Conservation (phyloP, 2,797 vertebrate species). For the Rhinatrema bivittatum region DNA sequence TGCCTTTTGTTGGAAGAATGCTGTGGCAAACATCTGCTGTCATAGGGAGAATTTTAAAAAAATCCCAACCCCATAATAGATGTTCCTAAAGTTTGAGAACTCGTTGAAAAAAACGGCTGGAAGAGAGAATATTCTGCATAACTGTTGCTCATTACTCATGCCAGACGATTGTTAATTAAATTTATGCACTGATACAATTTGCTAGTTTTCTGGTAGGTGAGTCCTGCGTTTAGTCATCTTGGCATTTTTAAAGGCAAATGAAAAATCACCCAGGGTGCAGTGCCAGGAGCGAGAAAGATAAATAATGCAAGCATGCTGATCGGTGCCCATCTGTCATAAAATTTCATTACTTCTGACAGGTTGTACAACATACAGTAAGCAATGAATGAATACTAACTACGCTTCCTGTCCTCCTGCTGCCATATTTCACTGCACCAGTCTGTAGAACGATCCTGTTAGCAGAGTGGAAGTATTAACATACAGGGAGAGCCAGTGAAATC, state of each 20-base stretch:
- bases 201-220: slow-evolving; percentile 61
- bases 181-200: slow-evolving; percentile 70
- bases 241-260: slow-evolving; percentile 56
- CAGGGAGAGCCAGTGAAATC: too few species aligned
- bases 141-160: slow-evolving; percentile 54
- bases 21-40: slow-evolving; percentile 20
- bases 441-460: neutral
- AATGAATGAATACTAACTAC: slow-evolving; percentile 45
- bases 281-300: slow-evolving; percentile 47
- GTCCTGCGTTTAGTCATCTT: slow-evolving; percentile 69
- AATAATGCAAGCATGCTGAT: slow-evolving; percentile 50
- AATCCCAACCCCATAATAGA: slow-evolving; percentile 7
- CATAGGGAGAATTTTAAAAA: neutral
- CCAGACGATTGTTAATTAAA: slow-evolving; percentile 70
- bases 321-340: slow-evolving; percentile 50
- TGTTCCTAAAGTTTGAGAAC: slow-evolving; percentile 34
- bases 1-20: slow-evolving; percentile 6
- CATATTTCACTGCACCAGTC: slow-evolving; percentile 16
- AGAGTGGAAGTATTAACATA: too few species aligned
- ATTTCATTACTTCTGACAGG: slow-evolving; percentile 57
- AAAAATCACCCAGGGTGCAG: slow-evolving; percentile 40
- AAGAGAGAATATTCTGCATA: slow-evolving; percentile 39
- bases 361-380: slow-evolving; percentile 47
- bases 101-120: slow-evolving; percentile 16
- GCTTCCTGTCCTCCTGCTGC: slow-evolving; percentile 30